Evolutionary conservation across 1,140 invertebrate genomes (phyloP), one percentile per base, ranked within the genome.

Genomic region (Drosophila simulans): DNA sequence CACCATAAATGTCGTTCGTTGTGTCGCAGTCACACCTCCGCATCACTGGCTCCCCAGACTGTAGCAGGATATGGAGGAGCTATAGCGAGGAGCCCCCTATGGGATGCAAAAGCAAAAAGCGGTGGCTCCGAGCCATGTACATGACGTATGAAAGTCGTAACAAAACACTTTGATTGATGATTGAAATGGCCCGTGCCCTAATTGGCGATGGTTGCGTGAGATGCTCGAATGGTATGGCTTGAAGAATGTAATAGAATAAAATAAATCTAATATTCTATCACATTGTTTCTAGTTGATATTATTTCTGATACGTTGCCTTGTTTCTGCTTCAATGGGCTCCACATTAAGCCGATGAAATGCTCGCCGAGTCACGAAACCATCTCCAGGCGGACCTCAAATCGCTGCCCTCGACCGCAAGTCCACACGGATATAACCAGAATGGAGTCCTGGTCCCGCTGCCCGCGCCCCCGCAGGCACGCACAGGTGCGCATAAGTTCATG

Each of bases 151-250:
- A 83, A 89, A 88, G 76, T 88, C 79, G 83, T 83, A 88, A 88
- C 83, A 80, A 88, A 88, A 88, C 83, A 88, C 84, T 88, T 88
- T 88, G 83, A 88, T 88, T 88, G 83, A 88, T 88, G 83, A 88
- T 88, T 77, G 79, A 77, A 88, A 83, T 73, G 54, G 34, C 48
- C 42, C 7, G 37, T 22, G 20, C 15, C 13, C 46, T 54, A n/a
- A 31, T 8, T 51, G 57, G 72, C 15, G 60, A 58, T 76, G 72
- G 22, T 15, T 20, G 12, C 71, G 70, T 74, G 70, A 55, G 2
- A 12, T 34, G 10, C 11, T 35, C 17, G 11, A 8, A 25, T 46
- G 12, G 12, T 0, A 43, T 20, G 40, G 5, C 4, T 13, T 39
- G 15, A 42, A 15, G n/a, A 12, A 39, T 0, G 37, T 39, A 4